Evolutionary conservation across 2,113 vertebrate genomes (phyloP).

Genomic region (Neodontobutis hainanensis): DNA sequence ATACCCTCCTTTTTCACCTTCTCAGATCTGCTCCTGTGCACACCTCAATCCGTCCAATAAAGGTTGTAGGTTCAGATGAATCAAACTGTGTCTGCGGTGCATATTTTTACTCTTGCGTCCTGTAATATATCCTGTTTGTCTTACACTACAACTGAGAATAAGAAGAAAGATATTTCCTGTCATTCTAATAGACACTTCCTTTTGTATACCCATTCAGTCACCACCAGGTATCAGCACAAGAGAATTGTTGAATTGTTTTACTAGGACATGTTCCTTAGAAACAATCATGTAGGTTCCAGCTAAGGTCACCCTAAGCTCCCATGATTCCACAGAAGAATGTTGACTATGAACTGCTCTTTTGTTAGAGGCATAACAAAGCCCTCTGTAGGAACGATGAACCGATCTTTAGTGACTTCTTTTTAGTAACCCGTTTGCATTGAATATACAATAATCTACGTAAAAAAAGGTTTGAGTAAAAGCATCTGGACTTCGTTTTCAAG

Average conservation of each 20-base stretch:
- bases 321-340: conserved; percentile 43
- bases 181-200: conserved; percentile 68
- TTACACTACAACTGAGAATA: conserved; percentile 49
- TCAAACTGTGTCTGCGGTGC: conserved; percentile 25
- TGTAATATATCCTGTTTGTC: conserved; percentile 28
- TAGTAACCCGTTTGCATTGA: no score
- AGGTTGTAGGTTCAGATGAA: conserved; percentile 74
- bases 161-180: conserved; percentile 65
- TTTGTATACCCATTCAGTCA: conserved; percentile 9
- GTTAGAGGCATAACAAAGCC: no score
- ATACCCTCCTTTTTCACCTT: conserved; percentile 46
- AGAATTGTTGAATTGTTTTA: no score
- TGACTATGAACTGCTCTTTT: background rate
- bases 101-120: conserved; percentile 20
- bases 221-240: conserved; percentile 12
- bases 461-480: no score
- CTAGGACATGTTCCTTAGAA: conserved; percentile 14
- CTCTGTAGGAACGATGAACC: no score
- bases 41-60: conserved; percentile 76
- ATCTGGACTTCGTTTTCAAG: no score
- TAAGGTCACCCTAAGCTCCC: conserved; percentile 37
- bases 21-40: conserved; percentile 69
- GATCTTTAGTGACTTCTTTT: no score
- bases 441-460: no score
- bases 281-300: conserved; percentile 36